Conservation (phyloP, 2,888 invertebrate genomes). For the Erpobdella octoculata region DNA sequence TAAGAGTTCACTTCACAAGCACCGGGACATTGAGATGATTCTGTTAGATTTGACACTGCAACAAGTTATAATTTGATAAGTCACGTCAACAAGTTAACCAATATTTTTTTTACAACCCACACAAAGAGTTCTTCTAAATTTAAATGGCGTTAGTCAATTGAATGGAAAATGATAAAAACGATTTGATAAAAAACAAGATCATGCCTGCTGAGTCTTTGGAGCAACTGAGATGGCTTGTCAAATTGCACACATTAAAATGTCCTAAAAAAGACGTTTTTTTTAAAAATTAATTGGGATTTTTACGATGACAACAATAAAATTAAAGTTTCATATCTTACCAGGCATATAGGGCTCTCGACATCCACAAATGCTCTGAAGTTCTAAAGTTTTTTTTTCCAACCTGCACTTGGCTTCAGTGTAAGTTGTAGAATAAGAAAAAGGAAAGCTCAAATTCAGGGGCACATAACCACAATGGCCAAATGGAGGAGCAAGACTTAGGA, state of each 20-base stretch:
- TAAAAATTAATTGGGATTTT: no score
- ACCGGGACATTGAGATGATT: background rate
- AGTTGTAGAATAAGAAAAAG: background rate
- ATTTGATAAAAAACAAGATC: no score
- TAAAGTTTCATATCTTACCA: no score
- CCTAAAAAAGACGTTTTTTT: no score
- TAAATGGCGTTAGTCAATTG: no score
- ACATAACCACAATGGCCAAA: constrained; percentile 19
- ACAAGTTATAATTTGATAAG: no score
- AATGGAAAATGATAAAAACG: no score
- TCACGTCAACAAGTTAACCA: no score
- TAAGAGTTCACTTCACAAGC: background rate
- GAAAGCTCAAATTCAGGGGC: background rate
- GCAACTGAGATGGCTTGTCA: constrained; percentile 23
- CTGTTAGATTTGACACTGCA: no score
- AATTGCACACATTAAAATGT: constrained; percentile 6
- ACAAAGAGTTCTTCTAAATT: no score
- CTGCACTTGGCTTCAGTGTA: constrained; percentile 31
- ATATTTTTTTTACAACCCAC: no score
- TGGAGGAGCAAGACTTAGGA: constrained; percentile 13
- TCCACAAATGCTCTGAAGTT: constrained; percentile 20
- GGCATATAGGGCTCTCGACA: constrained; percentile 34
- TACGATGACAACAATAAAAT: no score
- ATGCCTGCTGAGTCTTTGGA: background rate
- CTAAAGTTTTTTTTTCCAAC: constrained; percentile 24